Conservation (phyloP, 1,140 invertebrate genomes). For the Solenopsis invicta region DNA sequence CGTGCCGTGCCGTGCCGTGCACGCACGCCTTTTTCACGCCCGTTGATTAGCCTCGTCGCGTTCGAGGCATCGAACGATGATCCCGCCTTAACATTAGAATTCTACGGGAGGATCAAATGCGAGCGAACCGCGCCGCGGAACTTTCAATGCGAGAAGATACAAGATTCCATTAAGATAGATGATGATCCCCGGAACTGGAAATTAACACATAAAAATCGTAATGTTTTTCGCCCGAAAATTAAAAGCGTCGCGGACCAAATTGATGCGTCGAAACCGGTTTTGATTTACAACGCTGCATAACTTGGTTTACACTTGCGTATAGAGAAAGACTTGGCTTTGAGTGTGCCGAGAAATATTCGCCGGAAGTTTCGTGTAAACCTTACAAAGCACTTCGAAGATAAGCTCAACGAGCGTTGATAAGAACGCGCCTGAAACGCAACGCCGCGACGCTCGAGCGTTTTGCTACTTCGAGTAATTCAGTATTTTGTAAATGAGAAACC, state of each 20-base stretch:
- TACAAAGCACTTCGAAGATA: constrained; percentile 55
- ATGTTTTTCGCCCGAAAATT: background rate
- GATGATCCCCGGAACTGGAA: background rate
- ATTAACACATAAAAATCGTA: background rate
- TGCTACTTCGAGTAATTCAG: constrained; percentile 12
- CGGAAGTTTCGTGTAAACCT: constrained; percentile 61
- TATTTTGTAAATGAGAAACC: background rate
- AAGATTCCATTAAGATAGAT: background rate
- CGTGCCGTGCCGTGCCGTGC: constrained; percentile 36
- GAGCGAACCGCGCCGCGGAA: background rate
- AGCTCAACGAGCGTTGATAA: constrained; percentile 52
- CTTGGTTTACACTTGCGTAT: constrained; percentile 5
- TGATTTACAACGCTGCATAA: background rate
- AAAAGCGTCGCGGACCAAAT: background rate
- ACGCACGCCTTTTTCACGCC: constrained; percentile 71
- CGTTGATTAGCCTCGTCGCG: constrained; percentile 58
- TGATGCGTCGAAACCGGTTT: background rate
- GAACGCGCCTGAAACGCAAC: constrained; percentile 36
- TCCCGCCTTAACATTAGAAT: constrained; percentile 11
- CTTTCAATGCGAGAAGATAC: background rate
- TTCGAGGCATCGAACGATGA: constrained; percentile 21
- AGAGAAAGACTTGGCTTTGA: background rate
- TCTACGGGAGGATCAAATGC: background rate
- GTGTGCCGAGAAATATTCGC: background rate
- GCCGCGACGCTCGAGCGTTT: background rate